A percentile compares a stretch with the other conserved stretches of the same genome.
Conservation (phyloP, 2,888 invertebrate species). For the Andrena hattorfiana region DNA sequence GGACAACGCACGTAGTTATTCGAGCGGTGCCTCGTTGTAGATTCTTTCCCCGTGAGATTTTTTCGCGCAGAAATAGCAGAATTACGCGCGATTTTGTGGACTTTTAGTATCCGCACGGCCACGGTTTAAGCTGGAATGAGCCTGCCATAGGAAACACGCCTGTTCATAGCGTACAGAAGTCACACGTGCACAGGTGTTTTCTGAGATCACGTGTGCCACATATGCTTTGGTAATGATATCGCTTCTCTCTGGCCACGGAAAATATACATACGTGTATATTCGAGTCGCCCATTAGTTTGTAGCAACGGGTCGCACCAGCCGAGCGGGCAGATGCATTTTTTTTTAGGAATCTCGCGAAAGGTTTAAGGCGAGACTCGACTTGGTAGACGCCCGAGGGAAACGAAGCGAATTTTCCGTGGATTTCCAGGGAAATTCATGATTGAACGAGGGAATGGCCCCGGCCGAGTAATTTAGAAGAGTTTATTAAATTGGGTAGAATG, state of each 20-base stretch:
- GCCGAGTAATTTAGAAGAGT: constrained; percentile 79
- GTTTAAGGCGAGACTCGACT: constrained; percentile 19
- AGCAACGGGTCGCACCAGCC: background rate
- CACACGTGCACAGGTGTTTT: constrained; percentile 84
- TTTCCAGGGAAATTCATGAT: constrained; percentile 69
- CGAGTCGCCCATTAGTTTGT: background rate
- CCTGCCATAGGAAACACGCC: constrained; percentile 69
- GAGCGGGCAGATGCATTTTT: background rate
- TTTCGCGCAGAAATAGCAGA: background rate
- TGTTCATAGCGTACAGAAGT: constrained; percentile 62
- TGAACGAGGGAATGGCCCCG: constrained; percentile 67
- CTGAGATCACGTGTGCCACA: constrained; percentile 80
- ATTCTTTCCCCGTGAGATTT: background rate
- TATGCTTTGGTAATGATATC: constrained; percentile 64
- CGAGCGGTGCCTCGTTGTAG: background rate
- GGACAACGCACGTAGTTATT: background rate
- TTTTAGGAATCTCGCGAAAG: background rate
- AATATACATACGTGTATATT: constrained; percentile 5
- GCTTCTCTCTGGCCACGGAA: background rate
- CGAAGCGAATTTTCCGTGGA: constrained; percentile 57
- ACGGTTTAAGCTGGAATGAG: constrained; percentile 74
- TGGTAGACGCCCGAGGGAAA: constrained; percentile 32
- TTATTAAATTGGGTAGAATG: constrained; percentile 84
- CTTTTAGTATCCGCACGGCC: constrained; percentile 66
- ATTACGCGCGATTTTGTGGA: background rate